A percentile compares a stretch with the other conserved stretches of the same genome.
Evolutionary conservation across 2,797 vertebrate species (phyloP).

Genomic region (Ara ararauna): DNA sequence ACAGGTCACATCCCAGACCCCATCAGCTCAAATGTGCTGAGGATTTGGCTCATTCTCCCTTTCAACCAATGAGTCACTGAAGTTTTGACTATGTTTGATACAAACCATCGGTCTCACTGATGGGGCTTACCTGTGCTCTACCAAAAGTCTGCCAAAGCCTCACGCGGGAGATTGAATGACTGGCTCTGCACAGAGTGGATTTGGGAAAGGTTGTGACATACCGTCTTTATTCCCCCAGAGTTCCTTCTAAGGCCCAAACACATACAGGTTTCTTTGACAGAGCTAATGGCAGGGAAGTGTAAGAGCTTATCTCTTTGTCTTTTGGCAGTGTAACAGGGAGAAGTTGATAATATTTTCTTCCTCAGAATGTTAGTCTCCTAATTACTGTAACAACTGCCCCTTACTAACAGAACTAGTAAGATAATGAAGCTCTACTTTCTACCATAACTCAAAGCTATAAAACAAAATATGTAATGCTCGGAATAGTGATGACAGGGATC

Average conservation of each 20-base stretch:
- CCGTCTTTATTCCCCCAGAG: not conserved
- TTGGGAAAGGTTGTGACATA: not conserved
- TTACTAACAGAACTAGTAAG: slow-evolving; percentile 5
- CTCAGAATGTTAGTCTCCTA: not conserved
- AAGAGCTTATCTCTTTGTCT: not conserved
- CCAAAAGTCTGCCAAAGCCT: not conserved
- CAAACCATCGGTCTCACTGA: not conserved
- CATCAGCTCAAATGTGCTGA: not conserved
- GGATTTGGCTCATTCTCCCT: not conserved
- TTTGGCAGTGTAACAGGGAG: not conserved
- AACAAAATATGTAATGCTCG: not conserved
- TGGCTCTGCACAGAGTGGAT: not conserved
- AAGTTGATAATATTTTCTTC: not conserved
- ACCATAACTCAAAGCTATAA: not conserved
- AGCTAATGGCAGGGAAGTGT: not conserved
- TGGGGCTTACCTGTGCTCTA: not conserved
- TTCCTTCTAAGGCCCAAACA: not conserved
- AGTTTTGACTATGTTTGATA: not conserved
- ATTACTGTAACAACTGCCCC: not conserved
- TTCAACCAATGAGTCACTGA: not conserved
- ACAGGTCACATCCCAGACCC: not conserved
- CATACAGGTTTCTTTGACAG: not conserved
- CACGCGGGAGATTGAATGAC: not conserved
- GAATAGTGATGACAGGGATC: not conserved
- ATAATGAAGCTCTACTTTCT: not conserved